Evolutionary conservation across 2,113 vertebrate genomes (phyloP).

Genomic region (Erythrolamprus reginae): DNA sequence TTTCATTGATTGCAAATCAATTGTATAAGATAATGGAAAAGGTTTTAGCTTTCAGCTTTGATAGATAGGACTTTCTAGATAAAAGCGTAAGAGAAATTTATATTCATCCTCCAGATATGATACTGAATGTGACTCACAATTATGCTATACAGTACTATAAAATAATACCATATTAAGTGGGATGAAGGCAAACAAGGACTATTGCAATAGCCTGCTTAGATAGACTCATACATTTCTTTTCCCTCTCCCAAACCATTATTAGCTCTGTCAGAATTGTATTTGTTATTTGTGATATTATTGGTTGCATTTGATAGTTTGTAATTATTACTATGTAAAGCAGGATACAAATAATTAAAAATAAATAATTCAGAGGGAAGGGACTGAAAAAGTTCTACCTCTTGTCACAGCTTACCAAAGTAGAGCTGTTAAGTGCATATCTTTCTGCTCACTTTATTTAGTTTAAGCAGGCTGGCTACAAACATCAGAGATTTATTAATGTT

Average conservation of each 20-base stretch:
- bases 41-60: not conserved
- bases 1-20: constrained; percentile 6
- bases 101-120: not conserved
- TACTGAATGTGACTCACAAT: not conserved
- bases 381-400: not conserved
- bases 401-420: not conserved
- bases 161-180: not conserved
- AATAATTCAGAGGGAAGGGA: not conserved
- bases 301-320: not conserved
- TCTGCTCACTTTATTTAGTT: not conserved
- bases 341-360: not conserved
- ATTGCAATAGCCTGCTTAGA: not conserved
- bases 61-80: not conserved
- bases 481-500: not conserved
- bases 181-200: not conserved
- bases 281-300: not conserved
- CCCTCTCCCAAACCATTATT: not conserved
- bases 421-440: not conserved
- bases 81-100: not conserved
- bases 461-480: not conserved
- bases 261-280: not conserved
- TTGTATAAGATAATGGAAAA: not conserved
- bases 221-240: not conserved
- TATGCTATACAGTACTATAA: not conserved
- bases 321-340: not conserved